Evolutionary conservation across 2,797 vertebrate species (phyloP), one percentile per base, ranked within the genome.

Genomic region (Neosilurus mollespiculum): DNA sequence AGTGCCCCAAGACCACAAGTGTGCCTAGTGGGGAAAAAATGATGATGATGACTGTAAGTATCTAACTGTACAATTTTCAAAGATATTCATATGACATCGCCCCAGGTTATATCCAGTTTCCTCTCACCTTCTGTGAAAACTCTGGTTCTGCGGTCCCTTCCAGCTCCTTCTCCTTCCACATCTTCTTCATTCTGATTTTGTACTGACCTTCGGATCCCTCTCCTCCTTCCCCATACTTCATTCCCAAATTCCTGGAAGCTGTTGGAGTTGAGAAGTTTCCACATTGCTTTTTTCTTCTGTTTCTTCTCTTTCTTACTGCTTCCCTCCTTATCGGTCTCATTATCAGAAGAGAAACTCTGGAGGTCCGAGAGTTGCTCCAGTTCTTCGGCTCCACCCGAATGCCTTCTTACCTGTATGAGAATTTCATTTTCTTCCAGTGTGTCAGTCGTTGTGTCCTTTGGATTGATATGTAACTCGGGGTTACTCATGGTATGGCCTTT

Each of bases 141-240:
- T 93, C 93, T 89, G 80, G 94, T 89, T 91, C 93, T 94, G 90
- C 93, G 93, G 82, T 95, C 94, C 79, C 94, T 92, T 90, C 87
- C 94, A 89, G 80, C 85, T 90, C 85, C 90, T 88, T 87, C 92
- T 22, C 88, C 91, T 78, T 89, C 91, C 81, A 91, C 89, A 22
- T 82, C 84, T 67, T 82, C 87, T 75, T 92, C 85, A 54, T 88
- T 85, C 84, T 88, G 88, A 90, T 90, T 91, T 37, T 93, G 85
- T 14, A 86, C 83, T 61, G 92, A 89, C 88, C 92, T 94, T 89
- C 92, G 92, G 81, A 94, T 87, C 20, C 92, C 93, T 84, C 76
- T 87, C 84, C 93, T 93, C 81, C 91, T 91, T 0, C 86, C 58
- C 7, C 85, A 87, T 53, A 85, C 92, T 83, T 91, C 81, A 0